Conservation (phyloP, 2,888 invertebrate species). For the Kuschelorhynchus macadamiae region DNA sequence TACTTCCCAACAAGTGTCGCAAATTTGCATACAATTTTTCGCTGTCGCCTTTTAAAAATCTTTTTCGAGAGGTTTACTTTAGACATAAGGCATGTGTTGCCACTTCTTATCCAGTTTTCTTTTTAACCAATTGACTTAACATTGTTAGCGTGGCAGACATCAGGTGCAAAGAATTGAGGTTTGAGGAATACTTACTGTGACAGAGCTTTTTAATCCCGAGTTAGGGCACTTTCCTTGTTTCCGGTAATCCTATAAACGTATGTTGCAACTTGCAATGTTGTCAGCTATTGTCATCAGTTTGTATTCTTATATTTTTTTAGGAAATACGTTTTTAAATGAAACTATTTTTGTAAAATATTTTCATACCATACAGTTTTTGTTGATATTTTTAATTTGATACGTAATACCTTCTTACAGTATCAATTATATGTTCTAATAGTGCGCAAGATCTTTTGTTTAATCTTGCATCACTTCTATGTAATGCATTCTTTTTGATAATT, state of each 20-base stretch:
- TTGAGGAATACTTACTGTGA: conserved; percentile 41
- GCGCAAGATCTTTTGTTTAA: too few relatives aligned
- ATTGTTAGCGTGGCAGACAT: conserved; percentile 29
- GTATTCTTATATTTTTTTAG: neutral
- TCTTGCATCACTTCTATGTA: too few relatives aligned
- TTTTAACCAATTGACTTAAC: conserved; percentile 30
- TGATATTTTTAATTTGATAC: too few relatives aligned
- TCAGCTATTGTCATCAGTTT: neutral
- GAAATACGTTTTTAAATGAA: neutral
- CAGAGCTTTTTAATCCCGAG: conserved; percentile 32
- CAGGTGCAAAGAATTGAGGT: conserved; percentile 40
- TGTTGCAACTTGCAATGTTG: conserved; percentile 16
- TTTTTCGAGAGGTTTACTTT: conserved; percentile 7
- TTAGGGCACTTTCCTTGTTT: conserved; percentile 24
- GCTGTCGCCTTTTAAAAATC: conserved; percentile 19
- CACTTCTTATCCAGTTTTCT: conserved; percentile 15
- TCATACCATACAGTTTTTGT: too few relatives aligned
- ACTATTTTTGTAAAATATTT: neutral
- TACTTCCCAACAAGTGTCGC: too few relatives aligned
- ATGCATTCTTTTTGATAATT: too few relatives aligned
- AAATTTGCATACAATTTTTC: too few relatives aligned
- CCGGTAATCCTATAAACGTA: conserved; percentile 22
- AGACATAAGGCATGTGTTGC: conserved; percentile 16
- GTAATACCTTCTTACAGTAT: too few relatives aligned
- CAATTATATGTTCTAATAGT: too few relatives aligned